Conservation (phyloP, 2,113 vertebrate species). For the Crotalus helleri region DNA sequence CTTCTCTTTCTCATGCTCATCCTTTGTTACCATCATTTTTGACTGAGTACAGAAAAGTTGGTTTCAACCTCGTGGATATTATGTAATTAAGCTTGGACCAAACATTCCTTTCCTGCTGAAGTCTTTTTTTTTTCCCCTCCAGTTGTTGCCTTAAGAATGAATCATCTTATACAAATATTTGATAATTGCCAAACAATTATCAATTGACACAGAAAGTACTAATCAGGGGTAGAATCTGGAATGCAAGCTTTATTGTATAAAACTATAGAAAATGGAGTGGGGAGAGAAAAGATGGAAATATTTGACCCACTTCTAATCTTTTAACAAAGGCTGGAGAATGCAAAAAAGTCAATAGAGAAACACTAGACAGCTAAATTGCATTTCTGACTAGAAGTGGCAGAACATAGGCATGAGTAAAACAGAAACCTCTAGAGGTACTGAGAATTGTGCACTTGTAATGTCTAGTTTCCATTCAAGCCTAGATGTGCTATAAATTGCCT, state of each 20-base stretch:
- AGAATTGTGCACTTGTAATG: background rate
- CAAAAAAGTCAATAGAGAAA: background rate
- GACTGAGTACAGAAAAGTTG: background rate
- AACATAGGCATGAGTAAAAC: background rate
- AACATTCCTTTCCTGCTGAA: background rate
- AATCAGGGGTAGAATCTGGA: background rate
- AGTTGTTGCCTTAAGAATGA: background rate
- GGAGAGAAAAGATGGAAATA: background rate
- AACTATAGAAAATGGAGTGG: background rate
- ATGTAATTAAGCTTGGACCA: background rate
- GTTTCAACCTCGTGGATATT: background rate
- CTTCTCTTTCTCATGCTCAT: background rate
- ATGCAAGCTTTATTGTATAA: background rate
- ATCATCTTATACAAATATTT: background rate
- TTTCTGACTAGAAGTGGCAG: background rate
- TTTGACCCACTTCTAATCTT: background rate
- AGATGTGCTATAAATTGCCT: background rate
- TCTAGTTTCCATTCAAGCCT: background rate
- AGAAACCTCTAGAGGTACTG: background rate
- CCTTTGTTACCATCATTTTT: background rate
- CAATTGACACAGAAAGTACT: background rate
- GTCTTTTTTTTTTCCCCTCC: background rate
- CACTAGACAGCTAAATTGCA: background rate
- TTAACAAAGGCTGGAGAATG: background rate
- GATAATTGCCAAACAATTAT: background rate